phyloP scores from a whole-genome alignment of 2,113 vertebrate species.

The Ceyx melanurus region DNA sequence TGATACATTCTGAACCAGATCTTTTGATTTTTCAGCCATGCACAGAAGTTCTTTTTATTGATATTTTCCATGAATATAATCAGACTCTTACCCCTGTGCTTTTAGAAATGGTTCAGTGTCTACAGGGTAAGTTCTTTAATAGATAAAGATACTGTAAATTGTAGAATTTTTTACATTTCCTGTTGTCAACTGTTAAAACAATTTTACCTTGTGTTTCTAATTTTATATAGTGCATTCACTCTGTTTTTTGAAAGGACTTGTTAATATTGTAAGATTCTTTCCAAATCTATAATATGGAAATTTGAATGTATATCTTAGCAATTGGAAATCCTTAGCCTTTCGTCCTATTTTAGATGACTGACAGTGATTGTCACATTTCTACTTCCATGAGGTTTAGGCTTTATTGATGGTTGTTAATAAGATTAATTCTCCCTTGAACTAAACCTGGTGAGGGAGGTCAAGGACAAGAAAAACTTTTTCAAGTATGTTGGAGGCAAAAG shows the following conservation, averaged over 20 bases:
- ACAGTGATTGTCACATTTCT: background rate
- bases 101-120: constrained; percentile 91
- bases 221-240: background rate
- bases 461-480: no score
- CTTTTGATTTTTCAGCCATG: constrained; percentile 82
- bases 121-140: constrained; percentile 83
- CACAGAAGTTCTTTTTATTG: constrained; percentile 96
- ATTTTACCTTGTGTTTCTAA: background rate
- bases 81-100: constrained; percentile 93
- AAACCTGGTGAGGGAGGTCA: no score
- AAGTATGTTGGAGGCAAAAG: no score
- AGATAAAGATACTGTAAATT: background rate
- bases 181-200: background rate
- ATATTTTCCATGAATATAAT: constrained; percentile 97
- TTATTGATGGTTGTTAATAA: background rate
- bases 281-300: background rate
- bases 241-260: background rate
- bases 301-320: background rate
- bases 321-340: background rate
- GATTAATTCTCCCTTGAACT: background rate
- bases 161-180: background rate
- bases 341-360: background rate
- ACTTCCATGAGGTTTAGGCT: background rate
- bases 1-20: background rate
- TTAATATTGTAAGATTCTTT: background rate